phyloP scores from a whole-genome alignment of 2,113 vertebrate genomes.

The Trachemys scripta region DNA sequence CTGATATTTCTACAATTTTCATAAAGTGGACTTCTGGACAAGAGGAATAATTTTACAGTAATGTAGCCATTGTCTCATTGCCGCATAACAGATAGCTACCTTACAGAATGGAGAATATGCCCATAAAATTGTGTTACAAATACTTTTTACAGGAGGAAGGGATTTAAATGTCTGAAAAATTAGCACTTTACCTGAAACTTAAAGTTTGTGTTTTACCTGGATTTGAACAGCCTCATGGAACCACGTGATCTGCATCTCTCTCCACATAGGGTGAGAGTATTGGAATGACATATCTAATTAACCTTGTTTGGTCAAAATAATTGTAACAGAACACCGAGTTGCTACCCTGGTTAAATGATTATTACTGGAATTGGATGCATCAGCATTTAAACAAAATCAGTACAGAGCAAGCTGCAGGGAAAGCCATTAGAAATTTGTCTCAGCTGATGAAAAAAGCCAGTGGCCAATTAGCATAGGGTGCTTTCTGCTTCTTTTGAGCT shows the following conservation, averaged over 20 bases:
- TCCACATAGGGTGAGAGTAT: not conserved
- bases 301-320: conserved; percentile 34
- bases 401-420: not conserved
- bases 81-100: not conserved
- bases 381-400: not conserved
- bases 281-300: not conserved
- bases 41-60: not conserved
- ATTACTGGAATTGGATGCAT: not conserved
- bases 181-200: not conserved
- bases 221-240: not conserved
- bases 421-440: not conserved
- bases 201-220: not conserved
- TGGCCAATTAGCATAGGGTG: not conserved
- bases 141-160: not conserved
- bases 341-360: not conserved
- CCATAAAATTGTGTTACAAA: not conserved
- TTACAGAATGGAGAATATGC: accelerated
- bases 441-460: not conserved
- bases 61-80: not conserved
- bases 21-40: not conserved
- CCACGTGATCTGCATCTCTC: not conserved
- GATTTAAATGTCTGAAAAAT: not conserved
- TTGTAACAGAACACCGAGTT: not conserved
- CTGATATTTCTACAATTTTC: not conserved
- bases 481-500: not conserved